Percentiles rank a stretch among this genome's conserved stretches.
Evolutionary conservation across 2,113 vertebrate species (phyloP).

Genomic region (Balaenoptera acutorostrata): DNA sequence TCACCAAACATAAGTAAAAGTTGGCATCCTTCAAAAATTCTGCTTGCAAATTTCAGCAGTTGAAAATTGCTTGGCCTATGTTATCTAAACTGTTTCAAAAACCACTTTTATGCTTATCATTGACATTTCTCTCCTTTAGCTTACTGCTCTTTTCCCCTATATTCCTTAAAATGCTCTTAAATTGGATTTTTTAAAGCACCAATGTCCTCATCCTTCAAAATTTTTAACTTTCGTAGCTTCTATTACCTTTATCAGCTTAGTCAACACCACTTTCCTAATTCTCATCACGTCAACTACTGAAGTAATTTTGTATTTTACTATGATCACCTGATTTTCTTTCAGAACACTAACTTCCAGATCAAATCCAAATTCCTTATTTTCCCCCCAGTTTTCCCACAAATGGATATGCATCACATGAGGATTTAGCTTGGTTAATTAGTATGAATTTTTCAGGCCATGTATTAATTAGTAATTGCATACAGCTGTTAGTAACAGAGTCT

Average conservation of each 20-base stretch:
- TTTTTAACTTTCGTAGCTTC: background rate
- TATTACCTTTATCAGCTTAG: background rate
- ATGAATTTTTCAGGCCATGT: background rate
- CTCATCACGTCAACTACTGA: background rate
- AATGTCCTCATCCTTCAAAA: background rate
- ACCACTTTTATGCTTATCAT: background rate
- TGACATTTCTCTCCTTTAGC: background rate
- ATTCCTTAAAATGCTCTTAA: background rate
- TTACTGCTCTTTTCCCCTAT: background rate
- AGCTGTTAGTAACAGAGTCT: background rate
- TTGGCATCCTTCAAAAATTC: background rate
- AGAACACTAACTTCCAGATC: background rate
- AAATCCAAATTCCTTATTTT: background rate
- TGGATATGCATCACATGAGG: background rate
- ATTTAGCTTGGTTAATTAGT: background rate
- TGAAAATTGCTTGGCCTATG: background rate
- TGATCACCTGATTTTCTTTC: background rate
- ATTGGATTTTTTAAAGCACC: background rate
- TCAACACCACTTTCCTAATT: background rate
- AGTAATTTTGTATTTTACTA: background rate
- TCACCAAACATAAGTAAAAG: background rate
- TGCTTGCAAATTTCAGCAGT: background rate
- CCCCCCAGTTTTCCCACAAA: background rate
- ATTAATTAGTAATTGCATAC: background rate
- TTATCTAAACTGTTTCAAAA: slow-evolving; percentile 6